Evolutionary conservation across 2,888 invertebrate genomes (phyloP), one percentile per base, ranked within the genome.

Genomic region (Melinaea menophilus): DNA sequence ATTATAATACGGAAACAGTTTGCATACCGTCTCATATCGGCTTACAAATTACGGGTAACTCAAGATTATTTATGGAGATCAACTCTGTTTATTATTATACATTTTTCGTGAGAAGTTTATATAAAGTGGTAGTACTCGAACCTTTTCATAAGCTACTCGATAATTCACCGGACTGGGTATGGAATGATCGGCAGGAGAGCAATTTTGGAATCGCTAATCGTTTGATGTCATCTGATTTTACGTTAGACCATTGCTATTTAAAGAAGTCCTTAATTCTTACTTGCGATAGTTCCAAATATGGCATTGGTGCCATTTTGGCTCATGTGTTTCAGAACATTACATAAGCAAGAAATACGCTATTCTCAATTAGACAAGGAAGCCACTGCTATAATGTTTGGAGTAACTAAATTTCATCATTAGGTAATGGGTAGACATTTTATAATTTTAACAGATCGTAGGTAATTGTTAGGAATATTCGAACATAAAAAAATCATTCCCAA

Each of bases 221-320:
- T 1, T 45, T 61, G 64, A 58, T 54, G 0, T 55, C 63, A 0
- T 65, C 61, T 22, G 63, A 65, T 34, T 13, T 62, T 7, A 70
- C 68, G 4, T 41, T 71, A 13, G 69, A 69, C 3, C 67, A 70
- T 55, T 73, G 69, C 48, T 64, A 71, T 22, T 12, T 59, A n/a
- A 55, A 64, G 0, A 69, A 64, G 58, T 61, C 68, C 2, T 47
- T 72, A 2, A 5, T 62, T 3, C 59, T 71, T 4, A 69, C 68
- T 0, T 71, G 71, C 54, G 72, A 72, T 46, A 66, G 70, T n/a
- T 68, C 66, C 2, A 69, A 67, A 22, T 71, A 71, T 46, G 73
- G 72, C 0, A 55, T 70, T 7, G 70, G 70, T 2, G 68, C 67
- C 3, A 64, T 70, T 1, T 48, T 69, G 9, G 48, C 68, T 2